These are phyloP conservation scores for Mixornis gularis DNA, from an alignment of 2,113 vertebrate species.

Conservation along the genomic window DNA sequence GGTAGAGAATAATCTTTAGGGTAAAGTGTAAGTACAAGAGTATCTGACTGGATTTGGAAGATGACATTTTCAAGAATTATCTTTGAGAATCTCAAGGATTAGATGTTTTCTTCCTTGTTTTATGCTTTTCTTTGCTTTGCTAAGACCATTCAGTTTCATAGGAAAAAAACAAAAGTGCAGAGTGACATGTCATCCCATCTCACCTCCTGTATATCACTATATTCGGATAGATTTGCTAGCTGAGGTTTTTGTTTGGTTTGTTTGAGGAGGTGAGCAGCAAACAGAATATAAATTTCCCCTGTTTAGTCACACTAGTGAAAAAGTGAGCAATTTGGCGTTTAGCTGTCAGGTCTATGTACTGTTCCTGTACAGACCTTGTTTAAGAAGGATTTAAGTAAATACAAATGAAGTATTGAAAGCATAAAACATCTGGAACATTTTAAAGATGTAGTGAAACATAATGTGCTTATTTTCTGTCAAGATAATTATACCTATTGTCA, in stretches of 20 bases:
- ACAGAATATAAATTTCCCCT: not conserved
- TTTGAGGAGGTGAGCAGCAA: not conserved
- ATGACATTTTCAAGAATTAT: not conserved
- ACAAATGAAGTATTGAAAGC: not conserved
- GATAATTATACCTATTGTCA: conserved; percentile 5
- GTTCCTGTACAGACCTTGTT: not conserved
- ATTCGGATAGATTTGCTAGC: not conserved
- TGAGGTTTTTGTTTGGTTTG: not conserved
- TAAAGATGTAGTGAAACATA: conserved; percentile 11
- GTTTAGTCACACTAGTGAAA: not conserved
- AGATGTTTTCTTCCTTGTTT: not conserved
- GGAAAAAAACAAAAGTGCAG: not conserved
- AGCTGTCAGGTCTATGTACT: not conserved
- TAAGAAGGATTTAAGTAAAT: conserved; percentile 1
- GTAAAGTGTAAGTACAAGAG: not conserved
- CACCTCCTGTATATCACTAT: not conserved
- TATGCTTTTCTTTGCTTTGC: not conserved
- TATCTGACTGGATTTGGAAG: not conserved
- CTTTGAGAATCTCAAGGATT: not conserved
- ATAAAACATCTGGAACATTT: conserved; percentile 26
- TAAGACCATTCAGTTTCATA: not conserved
- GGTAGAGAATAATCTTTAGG: not conserved
- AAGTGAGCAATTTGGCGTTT: not conserved
- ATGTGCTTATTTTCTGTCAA: not conserved
- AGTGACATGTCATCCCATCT: not conserved